Percentiles rank a stretch among this genome's conserved stretches.
Evolutionary conservation across 2,888 invertebrate genomes (phyloP).

Genomic region (Taenaris catops): DNA sequence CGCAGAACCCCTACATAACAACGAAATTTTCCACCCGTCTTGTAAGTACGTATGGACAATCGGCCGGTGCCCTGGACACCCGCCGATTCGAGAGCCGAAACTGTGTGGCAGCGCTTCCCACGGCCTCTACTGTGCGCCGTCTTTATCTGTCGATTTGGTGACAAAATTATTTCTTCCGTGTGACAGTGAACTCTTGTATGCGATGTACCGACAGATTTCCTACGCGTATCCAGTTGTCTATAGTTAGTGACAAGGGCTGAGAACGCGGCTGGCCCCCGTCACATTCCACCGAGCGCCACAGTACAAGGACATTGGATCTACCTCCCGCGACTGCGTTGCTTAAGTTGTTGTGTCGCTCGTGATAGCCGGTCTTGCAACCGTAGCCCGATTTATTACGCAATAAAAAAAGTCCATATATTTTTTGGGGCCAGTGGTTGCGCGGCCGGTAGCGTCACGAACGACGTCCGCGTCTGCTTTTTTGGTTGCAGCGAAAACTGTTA

Average conservation of each 20-base stretch:
- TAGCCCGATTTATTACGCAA: no score
- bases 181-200: conserved; percentile 8
- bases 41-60: no score
- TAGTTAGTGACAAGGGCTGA: conserved; percentile 21
- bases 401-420: no score
- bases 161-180: conserved; percentile 4
- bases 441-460: conserved; percentile 18
- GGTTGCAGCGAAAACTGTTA: conserved; percentile 15
- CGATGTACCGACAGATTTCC: conserved; percentile 1
- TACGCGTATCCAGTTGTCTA: conserved; percentile 16
- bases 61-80: conserved; percentile 68
- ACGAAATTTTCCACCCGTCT: no score
- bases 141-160: conserved; percentile 3
- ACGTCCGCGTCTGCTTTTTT: conserved; percentile 8
- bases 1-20: no score
- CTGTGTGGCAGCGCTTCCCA: conserved; percentile 27
- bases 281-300: conserved; percentile 32
- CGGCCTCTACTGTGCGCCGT: conserved; percentile 11
- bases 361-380: not conserved
- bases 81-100: no score
- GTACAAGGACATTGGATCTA: conserved; percentile 22
- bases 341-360: conserved; percentile 1
- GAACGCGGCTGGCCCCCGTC: conserved; percentile 25
- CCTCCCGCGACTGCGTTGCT: conserved; percentile 11
- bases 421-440: conserved; percentile 3